phyloP scores from a whole-genome alignment of 1,140 invertebrate genomes.

The Drosophila auraria region DNA sequence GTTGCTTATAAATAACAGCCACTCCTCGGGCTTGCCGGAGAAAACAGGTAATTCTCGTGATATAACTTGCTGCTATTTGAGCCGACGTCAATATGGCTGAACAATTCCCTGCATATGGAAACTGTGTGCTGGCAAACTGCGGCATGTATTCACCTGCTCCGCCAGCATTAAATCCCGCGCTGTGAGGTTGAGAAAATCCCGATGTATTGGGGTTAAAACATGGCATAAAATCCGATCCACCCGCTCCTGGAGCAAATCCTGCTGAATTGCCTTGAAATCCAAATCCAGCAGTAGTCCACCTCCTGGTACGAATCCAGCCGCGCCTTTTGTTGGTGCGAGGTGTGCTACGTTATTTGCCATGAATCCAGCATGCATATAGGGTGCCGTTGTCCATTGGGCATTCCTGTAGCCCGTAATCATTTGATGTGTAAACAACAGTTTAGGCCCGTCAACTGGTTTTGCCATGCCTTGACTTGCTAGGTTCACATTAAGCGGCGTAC shows the following conservation, averaged over 20 bases:
- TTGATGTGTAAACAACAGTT: no score
- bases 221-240: background rate
- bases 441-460: no score
- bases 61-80: background rate
- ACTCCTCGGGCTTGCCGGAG: background rate
- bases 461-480: no score
- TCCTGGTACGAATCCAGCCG: background rate
- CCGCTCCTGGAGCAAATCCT: no score
- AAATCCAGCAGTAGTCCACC: no score
- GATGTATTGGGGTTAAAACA: background rate
- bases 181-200: background rate
- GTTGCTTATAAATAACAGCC: conserved; percentile 12
- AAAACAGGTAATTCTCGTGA: no score
- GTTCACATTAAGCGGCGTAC: no score
- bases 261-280: no score
- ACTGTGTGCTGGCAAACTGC: background rate
- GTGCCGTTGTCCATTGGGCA: no score
- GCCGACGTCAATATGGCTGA: background rate
- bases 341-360: no score
- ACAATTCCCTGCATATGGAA: background rate
- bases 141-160: background rate
- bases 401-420: no score
- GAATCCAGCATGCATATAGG: no score
- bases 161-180: background rate
- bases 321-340: background rate